phyloP scores from a whole-genome alignment of 2,113 vertebrate species.

The Tupaia tana region DNA sequence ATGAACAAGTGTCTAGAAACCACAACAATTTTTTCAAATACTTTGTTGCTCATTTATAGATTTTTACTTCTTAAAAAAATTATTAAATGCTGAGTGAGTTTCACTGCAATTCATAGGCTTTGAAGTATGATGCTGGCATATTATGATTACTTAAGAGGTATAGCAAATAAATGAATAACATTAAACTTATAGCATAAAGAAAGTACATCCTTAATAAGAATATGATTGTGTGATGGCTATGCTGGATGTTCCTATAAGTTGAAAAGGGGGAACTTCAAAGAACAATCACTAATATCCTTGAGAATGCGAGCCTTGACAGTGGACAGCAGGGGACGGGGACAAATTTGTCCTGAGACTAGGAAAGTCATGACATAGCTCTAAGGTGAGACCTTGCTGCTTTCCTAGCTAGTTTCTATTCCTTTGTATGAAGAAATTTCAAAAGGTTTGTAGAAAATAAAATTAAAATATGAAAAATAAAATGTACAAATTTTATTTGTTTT shows the following conservation, averaged over 20 bases:
- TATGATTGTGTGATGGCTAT: neutral
- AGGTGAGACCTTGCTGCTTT: neutral
- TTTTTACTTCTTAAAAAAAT: neutral
- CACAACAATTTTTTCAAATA: constrained; percentile 16
- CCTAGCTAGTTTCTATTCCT: neutral
- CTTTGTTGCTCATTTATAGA: neutral
- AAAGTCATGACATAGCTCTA: neutral
- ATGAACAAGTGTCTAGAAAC: neutral
- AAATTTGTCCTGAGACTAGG: neutral
- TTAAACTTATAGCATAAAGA: neutral
- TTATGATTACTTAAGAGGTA: neutral
- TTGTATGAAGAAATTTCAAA: neutral
- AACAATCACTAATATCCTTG: neutral
- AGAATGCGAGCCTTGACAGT: neutral
- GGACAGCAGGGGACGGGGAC: too few relatives aligned
- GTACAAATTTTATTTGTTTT: too few relatives aligned
- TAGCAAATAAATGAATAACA: constrained; percentile 47
- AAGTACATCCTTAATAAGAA: neutral
- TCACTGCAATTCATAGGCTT: neutral
- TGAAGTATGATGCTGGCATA: neutral
- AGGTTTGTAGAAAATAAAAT: too few relatives aligned
- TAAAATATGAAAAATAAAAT: too few relatives aligned
- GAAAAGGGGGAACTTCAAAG: neutral
- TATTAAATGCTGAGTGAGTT: constrained; percentile 1
- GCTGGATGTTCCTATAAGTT: neutral